A percentile compares a stretch with the other conserved stretches of the same genome.
Conservation (phyloP, 92 coral and sea anemone species). For the Diadumene lineata region DNA sequence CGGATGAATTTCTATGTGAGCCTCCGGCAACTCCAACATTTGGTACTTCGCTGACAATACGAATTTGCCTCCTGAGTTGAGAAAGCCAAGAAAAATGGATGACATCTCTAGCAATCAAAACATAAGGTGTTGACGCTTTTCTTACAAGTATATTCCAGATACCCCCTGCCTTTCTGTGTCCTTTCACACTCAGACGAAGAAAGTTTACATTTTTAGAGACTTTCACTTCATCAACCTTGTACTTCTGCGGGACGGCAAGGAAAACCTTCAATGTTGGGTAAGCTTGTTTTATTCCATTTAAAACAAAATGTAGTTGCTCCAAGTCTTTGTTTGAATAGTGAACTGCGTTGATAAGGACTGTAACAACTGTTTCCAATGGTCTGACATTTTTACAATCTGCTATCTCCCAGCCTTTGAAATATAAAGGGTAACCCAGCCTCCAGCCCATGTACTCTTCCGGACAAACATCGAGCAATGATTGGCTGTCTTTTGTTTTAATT, state of each 20-base stretch:
- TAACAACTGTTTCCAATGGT: constrained; percentile 28
- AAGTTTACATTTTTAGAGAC: constrained; percentile 20
- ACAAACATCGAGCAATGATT: too few relatives aligned
- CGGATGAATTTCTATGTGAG: constrained; percentile 43
- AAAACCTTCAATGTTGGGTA: constrained; percentile 41
- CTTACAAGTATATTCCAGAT: constrained; percentile 35
- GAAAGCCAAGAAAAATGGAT: constrained; percentile 50
- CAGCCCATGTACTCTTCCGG: constrained; percentile 39
- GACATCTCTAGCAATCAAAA: constrained; percentile 42
- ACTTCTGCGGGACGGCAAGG: constrained; percentile 21
- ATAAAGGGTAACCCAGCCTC: constrained; percentile 49
- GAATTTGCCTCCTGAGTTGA: constrained; percentile 50
- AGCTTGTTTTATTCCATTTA: constrained; percentile 33
- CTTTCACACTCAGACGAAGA: too few relatives aligned
- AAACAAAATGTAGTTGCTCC: constrained; percentile 23
- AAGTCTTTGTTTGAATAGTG: constrained; percentile 26
- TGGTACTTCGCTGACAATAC: constrained; percentile 46
- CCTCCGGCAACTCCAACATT: constrained; percentile 54
- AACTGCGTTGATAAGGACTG: constrained; percentile 33
- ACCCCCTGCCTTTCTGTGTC: background rate
- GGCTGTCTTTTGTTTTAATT: too few relatives aligned
- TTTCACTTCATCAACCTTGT: background rate
- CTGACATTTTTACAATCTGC: constrained; percentile 40
- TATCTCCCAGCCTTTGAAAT: constrained; percentile 42
- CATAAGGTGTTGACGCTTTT: constrained; percentile 40